phyloP scores from a whole-genome alignment of 1,140 invertebrate genomes.

The Drosophila kohkoa region DNA sequence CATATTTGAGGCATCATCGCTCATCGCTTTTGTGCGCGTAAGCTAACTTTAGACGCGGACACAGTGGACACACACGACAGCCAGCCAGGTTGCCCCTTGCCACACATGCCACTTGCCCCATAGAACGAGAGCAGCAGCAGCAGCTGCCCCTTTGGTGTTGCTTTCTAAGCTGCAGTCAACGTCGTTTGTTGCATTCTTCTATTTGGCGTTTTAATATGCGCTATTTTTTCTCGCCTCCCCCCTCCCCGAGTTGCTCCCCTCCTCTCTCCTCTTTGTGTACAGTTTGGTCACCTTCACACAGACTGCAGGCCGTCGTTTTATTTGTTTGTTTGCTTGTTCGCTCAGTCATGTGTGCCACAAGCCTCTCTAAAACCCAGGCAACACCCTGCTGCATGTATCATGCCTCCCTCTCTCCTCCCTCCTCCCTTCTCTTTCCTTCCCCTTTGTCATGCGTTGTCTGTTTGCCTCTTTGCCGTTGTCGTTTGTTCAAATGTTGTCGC shows the following conservation, averaged over 20 bases:
- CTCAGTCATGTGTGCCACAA: conserved; percentile 71
- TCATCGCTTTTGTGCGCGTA: conserved; percentile 82
- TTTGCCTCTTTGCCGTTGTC: conserved; percentile 60
- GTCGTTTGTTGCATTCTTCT: conserved; percentile 68
- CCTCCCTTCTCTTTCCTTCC: conserved; percentile 13
- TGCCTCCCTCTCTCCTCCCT: too few relatives aligned
- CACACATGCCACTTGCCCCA: not conserved
- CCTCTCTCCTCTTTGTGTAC: conserved; percentile 25
- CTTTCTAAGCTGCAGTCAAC: conserved; percentile 70
- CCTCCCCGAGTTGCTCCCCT: conserved; percentile 17
- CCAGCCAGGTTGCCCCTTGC: conserved; percentile 23
- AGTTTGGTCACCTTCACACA: conserved; percentile 70
- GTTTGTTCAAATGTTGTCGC: conserved; percentile 61
- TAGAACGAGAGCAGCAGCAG: not conserved
- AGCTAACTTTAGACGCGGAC: conserved; percentile 74
- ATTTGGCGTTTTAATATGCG: conserved; percentile 81
- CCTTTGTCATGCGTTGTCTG: conserved; percentile 55
- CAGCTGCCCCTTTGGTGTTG: conserved; percentile 32
- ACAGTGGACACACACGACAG: conserved; percentile 22
- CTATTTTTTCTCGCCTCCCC: conserved; percentile 62
- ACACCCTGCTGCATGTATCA: not conserved
- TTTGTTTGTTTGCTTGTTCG: conserved; percentile 80
- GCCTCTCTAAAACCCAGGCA: conserved; percentile 33
- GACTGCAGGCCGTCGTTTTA: conserved; percentile 53
- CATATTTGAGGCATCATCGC: conserved; percentile 83